Base-by-base conservation (phyloP, 2,797 vertebrate genomes). In the Chiloscyllium punctatum region DNA sequence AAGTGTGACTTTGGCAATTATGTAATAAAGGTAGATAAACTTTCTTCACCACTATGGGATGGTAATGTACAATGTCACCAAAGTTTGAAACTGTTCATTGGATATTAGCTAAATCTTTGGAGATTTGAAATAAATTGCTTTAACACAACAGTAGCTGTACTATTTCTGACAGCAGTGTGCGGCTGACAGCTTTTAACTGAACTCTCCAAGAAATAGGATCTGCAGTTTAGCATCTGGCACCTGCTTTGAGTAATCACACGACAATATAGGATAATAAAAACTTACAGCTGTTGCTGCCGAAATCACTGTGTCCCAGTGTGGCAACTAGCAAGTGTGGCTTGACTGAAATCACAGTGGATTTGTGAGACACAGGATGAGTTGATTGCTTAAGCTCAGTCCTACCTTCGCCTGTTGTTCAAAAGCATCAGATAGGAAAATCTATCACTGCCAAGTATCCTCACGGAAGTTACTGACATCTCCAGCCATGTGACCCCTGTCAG, bases 211-310 rank as follows among this genome's bases (percentile, higher is more conserved):
- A 95, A 95, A 95, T 48, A 95, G 94, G 94, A 95, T 95, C 94
- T 51, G 94, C 94, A 72, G 25, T 74, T 95, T 72, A 74, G 94
- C 94, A 95, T 95, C 94, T 94, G 94, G 94, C 94, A 94, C 94
- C 94, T 95, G 94, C 94, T 77, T 53, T 21, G 94, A 95, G 68
- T 74, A 72, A 74, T 95, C 94, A 95, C 37, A 72, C 42, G 48
- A 74, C 69, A 92, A 77, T 13, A 72, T 11, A 77, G 94, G 94
- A 57, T 74, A 74, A 77, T 74, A 95, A 74, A 95, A 95, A 77
- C 71, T 72, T 95, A 95, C 94, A 95, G 94, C 94, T 95, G 94
- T 72, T 95, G 42, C 69, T 74, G 94, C 69, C 71, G 53, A 48
- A 95, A 95, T 95, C 94, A 95, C 71, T 95, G 71, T 42, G 71